Conservation (phyloP, 2,113 vertebrate genomes). For the Rynchops niger region DNA sequence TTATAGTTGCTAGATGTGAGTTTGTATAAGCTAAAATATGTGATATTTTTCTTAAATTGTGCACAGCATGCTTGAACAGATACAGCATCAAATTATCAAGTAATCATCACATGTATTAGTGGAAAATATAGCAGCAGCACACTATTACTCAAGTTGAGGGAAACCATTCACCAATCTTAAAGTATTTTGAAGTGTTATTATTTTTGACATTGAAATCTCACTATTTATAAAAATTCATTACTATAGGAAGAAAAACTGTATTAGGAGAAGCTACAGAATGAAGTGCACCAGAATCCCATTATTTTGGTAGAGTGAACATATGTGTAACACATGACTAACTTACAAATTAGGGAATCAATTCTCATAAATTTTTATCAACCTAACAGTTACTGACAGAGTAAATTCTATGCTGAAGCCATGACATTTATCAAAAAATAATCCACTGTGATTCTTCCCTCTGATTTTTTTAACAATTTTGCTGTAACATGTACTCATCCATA, state of each 20-base stretch:
- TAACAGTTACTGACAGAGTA: neutral
- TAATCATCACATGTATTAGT: neutral
- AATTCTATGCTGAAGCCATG: neutral
- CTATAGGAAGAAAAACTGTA: neutral
- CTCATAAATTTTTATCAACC: neutral
- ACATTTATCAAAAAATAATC: neutral
- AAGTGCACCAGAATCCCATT: neutral
- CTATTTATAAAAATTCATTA: neutral
- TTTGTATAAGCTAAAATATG: neutral
- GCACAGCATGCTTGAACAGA: neutral
- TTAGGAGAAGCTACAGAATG: slow-evolving; percentile 24
- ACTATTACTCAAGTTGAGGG: neutral
- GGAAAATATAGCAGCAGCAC: neutral
- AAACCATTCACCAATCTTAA: neutral
- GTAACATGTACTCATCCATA: neutral
- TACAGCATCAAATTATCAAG: neutral
- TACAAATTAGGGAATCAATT: neutral
- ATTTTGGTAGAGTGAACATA: neutral
- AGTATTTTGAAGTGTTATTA: neutral
- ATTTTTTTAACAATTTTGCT: neutral
- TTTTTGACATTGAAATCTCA: neutral
- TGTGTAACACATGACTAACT: neutral
- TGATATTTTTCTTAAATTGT: neutral
- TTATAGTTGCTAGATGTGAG: neutral
- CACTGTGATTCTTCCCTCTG: neutral